A percentile compares a stretch with the other conserved stretches of the same genome.
phyloP scores from a whole-genome alignment of 2,797 vertebrate genomes.

The Stomatorhinus walkeri region DNA sequence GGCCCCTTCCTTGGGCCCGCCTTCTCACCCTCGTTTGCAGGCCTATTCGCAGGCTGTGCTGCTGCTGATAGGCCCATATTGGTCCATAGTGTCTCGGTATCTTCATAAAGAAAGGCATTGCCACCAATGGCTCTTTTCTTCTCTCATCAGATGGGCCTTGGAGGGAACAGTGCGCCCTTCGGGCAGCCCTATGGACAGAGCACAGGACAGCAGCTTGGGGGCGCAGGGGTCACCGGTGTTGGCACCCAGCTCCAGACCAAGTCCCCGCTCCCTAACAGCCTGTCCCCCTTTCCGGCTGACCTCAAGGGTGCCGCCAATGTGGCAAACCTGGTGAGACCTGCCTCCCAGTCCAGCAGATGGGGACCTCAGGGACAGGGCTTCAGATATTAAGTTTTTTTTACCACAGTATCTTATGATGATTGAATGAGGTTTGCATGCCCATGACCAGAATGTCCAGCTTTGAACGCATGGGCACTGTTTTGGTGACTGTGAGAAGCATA shows the following conservation, averaged over 20 bases:
- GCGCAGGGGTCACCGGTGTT: slow-evolving; percentile 50
- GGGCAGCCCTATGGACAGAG: slow-evolving; percentile 80
- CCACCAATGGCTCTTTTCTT: not conserved
- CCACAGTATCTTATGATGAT: not conserved
- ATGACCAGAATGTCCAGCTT: not conserved
- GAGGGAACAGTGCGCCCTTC: slow-evolving; percentile 73
- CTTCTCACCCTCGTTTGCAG: not conserved
- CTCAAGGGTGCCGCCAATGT: slow-evolving; percentile 80
- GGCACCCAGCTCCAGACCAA: slow-evolving; percentile 72
- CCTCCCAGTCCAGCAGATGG: slow-evolving; percentile 34
- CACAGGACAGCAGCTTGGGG: slow-evolving; percentile 75
- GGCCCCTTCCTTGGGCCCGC: not conserved
- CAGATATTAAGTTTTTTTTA: not conserved
- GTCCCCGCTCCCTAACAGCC: slow-evolving; percentile 74
- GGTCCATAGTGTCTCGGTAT: not conserved
- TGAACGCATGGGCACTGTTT: not conserved
- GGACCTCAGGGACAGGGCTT: not conserved
- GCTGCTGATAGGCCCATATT: not conserved
- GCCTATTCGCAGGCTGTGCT: not conserved
- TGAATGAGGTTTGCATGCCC: not conserved
- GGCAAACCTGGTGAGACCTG: slow-evolving; percentile 82
- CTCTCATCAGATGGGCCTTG: slow-evolving; percentile 76
- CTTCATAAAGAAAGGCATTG: not conserved
- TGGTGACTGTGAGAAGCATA: not conserved
- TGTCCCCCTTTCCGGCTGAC: slow-evolving; percentile 77